Evolutionary conservation across 2,888 invertebrate genomes (phyloP).

Genomic region (Agrochola circellaris): DNA sequence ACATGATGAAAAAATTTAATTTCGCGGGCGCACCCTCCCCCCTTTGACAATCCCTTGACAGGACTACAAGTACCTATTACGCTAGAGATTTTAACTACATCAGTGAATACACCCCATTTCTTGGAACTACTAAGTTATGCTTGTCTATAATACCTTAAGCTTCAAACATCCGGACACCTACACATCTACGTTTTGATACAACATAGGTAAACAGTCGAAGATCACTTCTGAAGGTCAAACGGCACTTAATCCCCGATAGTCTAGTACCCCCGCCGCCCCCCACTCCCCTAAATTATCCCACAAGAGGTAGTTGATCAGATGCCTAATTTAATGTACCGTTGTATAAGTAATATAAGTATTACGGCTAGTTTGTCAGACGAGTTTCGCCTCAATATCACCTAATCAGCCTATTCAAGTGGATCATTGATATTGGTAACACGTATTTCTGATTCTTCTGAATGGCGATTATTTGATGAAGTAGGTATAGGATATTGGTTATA

Average conservation of each 20-base stretch:
- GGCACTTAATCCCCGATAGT: conserved; percentile 25
- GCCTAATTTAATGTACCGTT: conserved; percentile 50
- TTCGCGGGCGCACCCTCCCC: too few relatives aligned
- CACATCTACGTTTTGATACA: not conserved
- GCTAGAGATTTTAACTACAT: not conserved
- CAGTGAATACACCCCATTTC: not conserved
- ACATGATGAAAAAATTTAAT: too few relatives aligned
- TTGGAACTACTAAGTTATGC: conserved; percentile 5
- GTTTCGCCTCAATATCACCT: conserved; percentile 33
- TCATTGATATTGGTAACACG: conserved; percentile 31
- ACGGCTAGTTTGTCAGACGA: conserved; percentile 33
- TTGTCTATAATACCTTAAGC: conserved; percentile 22
- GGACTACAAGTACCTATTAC: not conserved
- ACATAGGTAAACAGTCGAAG: conserved; percentile 7
- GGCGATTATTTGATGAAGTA: conserved; percentile 32
- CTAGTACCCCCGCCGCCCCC: not conserved
- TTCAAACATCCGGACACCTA: not conserved
- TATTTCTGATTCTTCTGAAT: conserved; percentile 32
- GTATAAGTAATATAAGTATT: conserved; percentile 26
- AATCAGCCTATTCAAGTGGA: conserved; percentile 45
- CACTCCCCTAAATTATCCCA: conserved; percentile 22
- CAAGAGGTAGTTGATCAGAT: conserved; percentile 55
- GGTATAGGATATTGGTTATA: not conserved
- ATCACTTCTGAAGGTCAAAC: conserved; percentile 42
- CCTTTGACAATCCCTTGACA: not conserved